Base-by-base conservation (phyloP, 1,140 invertebrate species). In the Drosophila gunungcola region DNA sequence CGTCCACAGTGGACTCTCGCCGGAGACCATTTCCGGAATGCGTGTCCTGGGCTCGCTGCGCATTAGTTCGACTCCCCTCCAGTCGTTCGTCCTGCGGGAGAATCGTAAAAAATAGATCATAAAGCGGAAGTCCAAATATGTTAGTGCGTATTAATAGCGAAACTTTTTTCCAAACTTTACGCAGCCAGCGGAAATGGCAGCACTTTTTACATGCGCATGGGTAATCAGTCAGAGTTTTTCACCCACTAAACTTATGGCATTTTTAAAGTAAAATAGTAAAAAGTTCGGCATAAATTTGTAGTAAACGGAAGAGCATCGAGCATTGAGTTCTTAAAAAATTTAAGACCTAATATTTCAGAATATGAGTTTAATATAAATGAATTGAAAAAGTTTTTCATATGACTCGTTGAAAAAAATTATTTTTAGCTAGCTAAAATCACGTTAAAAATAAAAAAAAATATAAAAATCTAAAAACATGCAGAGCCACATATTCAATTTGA, bases 101-200 rank as follows among this genome's bases (percentile, higher is more conserved):
- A 42, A 75, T 85, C 82, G 73, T 76, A 83, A 84, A 83, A 83
- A 79, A 53, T 39, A 61, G 72, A 69, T 80, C 80, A 65, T 84
- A 77, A 84, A 84, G 75, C 57, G 61, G 51, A 53, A 69, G 69
- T 83, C 43, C 36, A 63, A 78, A 78, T 74, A 70, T 83, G 56
- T 70, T 57, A 70, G 52, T 72, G 67, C 36, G 42, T 53, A 69
- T 57, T 57, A 72, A 70, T 70, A 49, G 65, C 29, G 9, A 39
- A 72, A 70, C 13, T 72, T 72, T 62, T 61, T 68, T 68, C 3
- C 42, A 42, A 45, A 65, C 55, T 65, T 68, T 68, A 69, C 9
- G 25, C n/a, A 70, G 27, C 7, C 6, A 27, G 12, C 36, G 42
- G 34, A 43, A 39, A 39, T 34, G 63, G 63, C 12, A 43, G 46